These are phyloP conservation scores for Chaetorhynchus papuensis DNA, from an alignment of 2,113 vertebrate species.

Conservation along the genomic window DNA sequence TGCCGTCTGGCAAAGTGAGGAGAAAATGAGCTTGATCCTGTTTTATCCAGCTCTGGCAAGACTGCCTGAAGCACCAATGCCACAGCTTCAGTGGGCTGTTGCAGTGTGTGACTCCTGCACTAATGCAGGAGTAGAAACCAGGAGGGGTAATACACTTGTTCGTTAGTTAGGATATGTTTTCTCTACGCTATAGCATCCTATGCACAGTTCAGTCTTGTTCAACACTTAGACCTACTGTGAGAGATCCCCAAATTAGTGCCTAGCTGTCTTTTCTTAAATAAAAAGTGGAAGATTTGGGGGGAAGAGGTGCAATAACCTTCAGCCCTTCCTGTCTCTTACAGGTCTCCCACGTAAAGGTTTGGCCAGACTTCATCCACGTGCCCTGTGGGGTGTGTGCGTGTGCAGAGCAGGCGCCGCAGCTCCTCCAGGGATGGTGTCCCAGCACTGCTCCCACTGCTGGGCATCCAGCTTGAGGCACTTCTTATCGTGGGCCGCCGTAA, in stretches of 20 bases:
- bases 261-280: background rate
- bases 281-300: background rate
- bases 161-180: background rate
- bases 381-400: conserved; percentile 21
- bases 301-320: background rate
- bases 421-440: conserved; percentile 79
- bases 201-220: background rate
- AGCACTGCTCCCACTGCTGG: conserved; percentile 17
- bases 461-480: background rate
- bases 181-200: background rate
- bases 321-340: conserved; percentile 76
- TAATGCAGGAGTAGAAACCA: background rate
- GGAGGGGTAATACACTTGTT: background rate
- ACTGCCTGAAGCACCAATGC: background rate
- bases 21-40: background rate
- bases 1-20: background rate
- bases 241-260: background rate
- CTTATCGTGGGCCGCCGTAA: conserved; percentile 11
- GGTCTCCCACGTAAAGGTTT: conserved; percentile 90
- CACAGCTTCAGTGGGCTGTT: background rate
- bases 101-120: background rate
- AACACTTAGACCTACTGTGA: background rate
- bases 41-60: background rate
- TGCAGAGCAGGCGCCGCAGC: conserved; percentile 84
- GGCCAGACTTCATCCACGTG: conserved; percentile 89